phyloP scores from a whole-genome alignment of 2,888 invertebrate genomes.

The Stomorhina lunata region DNA sequence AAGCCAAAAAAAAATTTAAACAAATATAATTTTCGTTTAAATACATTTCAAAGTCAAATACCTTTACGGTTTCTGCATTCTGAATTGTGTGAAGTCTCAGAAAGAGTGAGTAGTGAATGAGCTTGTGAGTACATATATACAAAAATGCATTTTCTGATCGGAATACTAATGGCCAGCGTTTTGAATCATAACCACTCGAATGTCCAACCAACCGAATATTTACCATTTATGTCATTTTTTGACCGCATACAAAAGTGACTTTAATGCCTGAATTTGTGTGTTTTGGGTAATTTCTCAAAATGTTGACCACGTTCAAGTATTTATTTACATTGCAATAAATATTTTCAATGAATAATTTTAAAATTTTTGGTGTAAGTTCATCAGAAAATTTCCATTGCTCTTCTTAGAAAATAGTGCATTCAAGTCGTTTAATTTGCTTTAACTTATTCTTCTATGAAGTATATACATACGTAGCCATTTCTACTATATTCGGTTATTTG shows the following conservation, averaged over 20 bases:
- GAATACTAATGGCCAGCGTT: constrained; percentile 53
- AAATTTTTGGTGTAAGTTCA: no score
- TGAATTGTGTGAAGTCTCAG: neutral
- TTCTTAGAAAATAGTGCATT: constrained; percentile 19
- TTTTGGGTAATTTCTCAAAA: neutral
- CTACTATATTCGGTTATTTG: no score
- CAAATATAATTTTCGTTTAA: neutral
- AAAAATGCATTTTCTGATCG: constrained; percentile 44
- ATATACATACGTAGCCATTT: no score
- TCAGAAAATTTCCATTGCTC: no score
- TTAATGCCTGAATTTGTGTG: neutral
- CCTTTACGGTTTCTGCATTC: constrained; percentile 31
- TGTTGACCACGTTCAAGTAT: neutral
- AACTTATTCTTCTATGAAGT: neutral
- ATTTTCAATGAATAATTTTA: no score
- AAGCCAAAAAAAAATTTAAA: neutral
- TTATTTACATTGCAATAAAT: neutral
- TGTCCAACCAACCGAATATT: constrained; percentile 15
- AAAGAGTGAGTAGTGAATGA: neutral
- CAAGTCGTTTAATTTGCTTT: neutral
- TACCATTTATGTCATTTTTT: constrained; percentile 8
- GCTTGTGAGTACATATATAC: constrained; percentile 11
- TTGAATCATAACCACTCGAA: constrained; percentile 26
- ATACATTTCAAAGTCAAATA: constrained; percentile 38
- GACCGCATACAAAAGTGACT: constrained; percentile 20